Percentiles rank a stretch among this genome's conserved stretches.
Evolutionary conservation across 2,113 vertebrate genomes (phyloP).

Genomic region (western clawed frog (Xenopus tropicalis)): DNA sequence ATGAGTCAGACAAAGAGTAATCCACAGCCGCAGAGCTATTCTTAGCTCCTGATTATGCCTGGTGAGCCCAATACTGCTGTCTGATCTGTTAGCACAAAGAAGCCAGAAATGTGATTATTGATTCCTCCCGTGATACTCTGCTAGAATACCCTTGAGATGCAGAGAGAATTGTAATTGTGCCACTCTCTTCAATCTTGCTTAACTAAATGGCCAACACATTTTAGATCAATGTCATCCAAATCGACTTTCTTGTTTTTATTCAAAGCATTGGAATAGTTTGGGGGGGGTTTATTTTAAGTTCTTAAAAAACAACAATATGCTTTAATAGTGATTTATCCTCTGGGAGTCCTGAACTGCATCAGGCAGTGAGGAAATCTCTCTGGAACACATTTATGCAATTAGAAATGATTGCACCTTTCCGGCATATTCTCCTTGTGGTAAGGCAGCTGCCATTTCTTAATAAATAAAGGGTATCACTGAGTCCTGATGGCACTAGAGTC

Average conservation of each 20-base stretch:
- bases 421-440: no score
- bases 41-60: constrained; percentile 32
- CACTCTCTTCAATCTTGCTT: constrained; percentile 6
- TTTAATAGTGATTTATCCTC: no score
- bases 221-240: neutral
- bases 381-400: no score
- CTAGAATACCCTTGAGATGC: constrained; percentile 33
- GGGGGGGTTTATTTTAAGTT: no score
- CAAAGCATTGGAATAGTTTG: no score
- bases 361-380: no score
- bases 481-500: no score
- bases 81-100: constrained; percentile 25
- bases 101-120: constrained; percentile 39
- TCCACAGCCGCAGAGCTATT: constrained; percentile 24
- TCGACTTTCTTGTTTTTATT: neutral
- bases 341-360: no score
- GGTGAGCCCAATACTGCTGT: constrained; percentile 25
- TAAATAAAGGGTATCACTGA: no score
- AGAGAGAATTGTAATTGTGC: constrained; percentile 21
- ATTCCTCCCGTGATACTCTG: constrained; percentile 29
- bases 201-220: neutral
- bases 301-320: no score
- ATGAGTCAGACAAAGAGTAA: constrained; percentile 16
- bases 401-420: no score
- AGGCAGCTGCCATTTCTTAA: no score